Evolutionary conservation across 2,888 invertebrate species (phyloP).

Genomic region (Troides aeacus): DNA sequence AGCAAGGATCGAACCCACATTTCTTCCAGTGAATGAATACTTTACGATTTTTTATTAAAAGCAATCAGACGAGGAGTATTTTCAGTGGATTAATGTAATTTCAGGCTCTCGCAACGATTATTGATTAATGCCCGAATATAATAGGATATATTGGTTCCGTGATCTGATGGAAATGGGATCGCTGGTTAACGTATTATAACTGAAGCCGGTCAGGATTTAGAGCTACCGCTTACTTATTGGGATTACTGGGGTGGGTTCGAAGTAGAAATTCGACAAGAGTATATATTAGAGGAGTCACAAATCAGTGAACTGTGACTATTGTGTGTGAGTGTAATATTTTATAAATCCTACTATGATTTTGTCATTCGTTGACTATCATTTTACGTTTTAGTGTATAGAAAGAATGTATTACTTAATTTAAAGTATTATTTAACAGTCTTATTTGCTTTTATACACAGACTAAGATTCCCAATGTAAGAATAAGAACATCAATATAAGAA

Average conservation of each 20-base stretch:
- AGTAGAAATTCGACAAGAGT: background rate
- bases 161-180: conserved; percentile 43
- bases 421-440: too few relatives aligned
- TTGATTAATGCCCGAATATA: conserved; percentile 42
- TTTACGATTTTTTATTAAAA: background rate
- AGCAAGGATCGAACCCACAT: too few relatives aligned
- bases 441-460: too few relatives aligned
- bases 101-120: conserved; percentile 40
- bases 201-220: conserved; percentile 13
- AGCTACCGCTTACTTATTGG: conserved; percentile 5
- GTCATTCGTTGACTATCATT: too few relatives aligned
- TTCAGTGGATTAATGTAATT: conserved; percentile 36
- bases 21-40: too few relatives aligned
- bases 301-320: too few relatives aligned
- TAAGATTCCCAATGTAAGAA: too few relatives aligned
- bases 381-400: too few relatives aligned
- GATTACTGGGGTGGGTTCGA: conserved; percentile 15
- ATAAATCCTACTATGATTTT: too few relatives aligned
- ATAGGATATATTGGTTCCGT: conserved; percentile 40
- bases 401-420: too few relatives aligned
- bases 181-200: conserved; percentile 25
- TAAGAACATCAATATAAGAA: too few relatives aligned
- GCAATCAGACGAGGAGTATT: background rate
- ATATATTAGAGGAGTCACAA: background rate
- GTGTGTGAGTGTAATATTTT: too few relatives aligned